Base-by-base conservation (phyloP, 2,888 invertebrate genomes). In the Asteroscopus sphinx region DNA sequence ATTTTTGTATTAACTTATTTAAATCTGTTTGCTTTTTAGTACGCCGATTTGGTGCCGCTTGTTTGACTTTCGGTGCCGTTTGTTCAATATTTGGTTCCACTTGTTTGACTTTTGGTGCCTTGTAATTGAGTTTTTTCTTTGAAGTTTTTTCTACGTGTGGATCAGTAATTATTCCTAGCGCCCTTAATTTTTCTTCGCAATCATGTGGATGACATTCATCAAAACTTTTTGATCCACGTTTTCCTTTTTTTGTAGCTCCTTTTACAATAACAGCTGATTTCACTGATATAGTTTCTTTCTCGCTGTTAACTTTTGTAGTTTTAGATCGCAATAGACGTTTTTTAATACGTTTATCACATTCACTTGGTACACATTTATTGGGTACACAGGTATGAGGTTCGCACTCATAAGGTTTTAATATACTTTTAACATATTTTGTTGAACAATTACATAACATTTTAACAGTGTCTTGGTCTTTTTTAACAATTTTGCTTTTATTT, bases 201-300 rank as follows among this genome's bases (percentile, higher is more conserved):
- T 44, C 62, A 32, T 74, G 57, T 21, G 80, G 79, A 67, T 80
- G 48, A 53, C 82, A 80, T 44, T 77, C 25, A 8, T 79, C 80
- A 49, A 80, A 82, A 73, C 86, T 82, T 59, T 82, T 71, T 62
- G 32, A 45, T 45, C 12, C 63, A 57, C 1, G 52, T 39, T 48
- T 47, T 63, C 28, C 36, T 28, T 30, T 44, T n/a, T 12, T 52
- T 1, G 16, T 36, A 3, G 49, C 33, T 17, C 26, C 33, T 32
- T 21, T 32, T 9, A 25, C 32, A 1, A 37, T 37, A 8, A 49
- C 64, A 42, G 58, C 57, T 45, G 41, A 70, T 63, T 40, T 68
- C 3, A 39, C 32, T 8, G 39, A 21, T 30, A 9, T 33, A 16
- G 39, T n/a, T 11, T 36, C n/a, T 3, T 0, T 53, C 5, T 39